Evolutionary conservation across 2,113 vertebrate genomes (phyloP), one percentile per base, ranked within the genome.

Genomic region (Cryptotis parvus): DNA sequence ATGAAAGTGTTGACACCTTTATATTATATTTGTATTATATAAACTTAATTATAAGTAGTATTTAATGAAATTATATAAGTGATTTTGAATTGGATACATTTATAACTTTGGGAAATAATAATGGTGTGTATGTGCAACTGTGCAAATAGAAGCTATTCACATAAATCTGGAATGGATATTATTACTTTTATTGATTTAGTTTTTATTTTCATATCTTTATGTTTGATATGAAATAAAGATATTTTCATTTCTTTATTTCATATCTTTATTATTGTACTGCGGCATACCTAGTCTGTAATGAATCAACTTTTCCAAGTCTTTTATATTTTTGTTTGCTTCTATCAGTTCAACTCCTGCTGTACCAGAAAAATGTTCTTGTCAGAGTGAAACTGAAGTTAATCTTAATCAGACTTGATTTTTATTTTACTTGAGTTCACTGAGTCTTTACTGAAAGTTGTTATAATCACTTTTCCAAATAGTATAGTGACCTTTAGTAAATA

Each of bases 281-380:
- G 58, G 16, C 70, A 81, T 72, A 20, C 45, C 75, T 49, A 63
- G 72, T 87, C 24, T 84, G 35, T 11, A 55, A 66, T 65, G 26
- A 92, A 84, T 61, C 18, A 84, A 43, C 0, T 58, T 92, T 84
- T 80, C 35, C 9, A 63, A 37, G 14, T 72, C 27, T 90, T 84
- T 90, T 58, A 43, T 2, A 68, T 63, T 89, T 89, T 77, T 80
- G 1, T 27, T 24, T 76, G 20, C 80, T 93, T 95, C 39, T 65
- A 8, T 80, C 16, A 31, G 33, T 70, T 84, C 76, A 93, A 74
- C 1, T 5, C 29, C 20, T 29, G 9, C 39, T 79, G 43, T 89
- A 65, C 18, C 63, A 83, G 26, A 69, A 93, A 91, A 89, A 22
- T 52, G 65, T 84, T 83, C 58, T 90, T 86, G 15, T 58, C 39